Evolutionary conservation across 2,113 vertebrate genomes (phyloP), one percentile per base, ranked within the genome.

Genomic region (Cavia aperea): DNA sequence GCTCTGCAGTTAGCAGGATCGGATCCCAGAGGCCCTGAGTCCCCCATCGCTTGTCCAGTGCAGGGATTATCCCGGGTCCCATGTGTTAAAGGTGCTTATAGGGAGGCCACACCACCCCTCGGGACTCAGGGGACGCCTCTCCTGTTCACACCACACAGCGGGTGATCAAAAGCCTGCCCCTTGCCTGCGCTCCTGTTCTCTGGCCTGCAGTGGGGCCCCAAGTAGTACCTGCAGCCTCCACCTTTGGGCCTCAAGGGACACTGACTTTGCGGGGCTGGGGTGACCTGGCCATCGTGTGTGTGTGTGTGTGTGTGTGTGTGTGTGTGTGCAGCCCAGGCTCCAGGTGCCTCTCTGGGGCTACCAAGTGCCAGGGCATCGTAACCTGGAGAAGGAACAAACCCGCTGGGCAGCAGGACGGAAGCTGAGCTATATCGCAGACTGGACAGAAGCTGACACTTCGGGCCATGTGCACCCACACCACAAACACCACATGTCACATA

Each of bases 371-470:
- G 81, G 62, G 51, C 58, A 73, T 65, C 82, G 79, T 23, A 8
- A 8, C 26, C 5, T 9, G 66, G 43, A 5, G 63, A 2, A 7
- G 62, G 58, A 65, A 11, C 5, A 26, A 26, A 6, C 21, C 39
- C 11, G 19, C 39, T 24, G 23, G 10, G 23, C 72, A 26, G 72
- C 72, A 75, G 39, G 39, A 39, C 56, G 1, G 21, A 43, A 39
- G n/a, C n/a, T 0, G 75, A 1, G 84, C 60, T 81, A 0, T 0
- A 73, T 1, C 77, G 73, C 68, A 16, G n/a, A 36, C 23, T 6
- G 63, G 81, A 72, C 21, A 65, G 73, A 51, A 84, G 46, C 14
- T 95, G 85, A 77, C 51, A 2, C 1, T 81, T 89, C 73, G n/a
- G 81, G 14, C 51, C 24, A 88, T 10, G n/a, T n/a, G 33, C 5